Conservation (phyloP, 1,140 invertebrate genomes). For the Drosophila suzukii region DNA sequence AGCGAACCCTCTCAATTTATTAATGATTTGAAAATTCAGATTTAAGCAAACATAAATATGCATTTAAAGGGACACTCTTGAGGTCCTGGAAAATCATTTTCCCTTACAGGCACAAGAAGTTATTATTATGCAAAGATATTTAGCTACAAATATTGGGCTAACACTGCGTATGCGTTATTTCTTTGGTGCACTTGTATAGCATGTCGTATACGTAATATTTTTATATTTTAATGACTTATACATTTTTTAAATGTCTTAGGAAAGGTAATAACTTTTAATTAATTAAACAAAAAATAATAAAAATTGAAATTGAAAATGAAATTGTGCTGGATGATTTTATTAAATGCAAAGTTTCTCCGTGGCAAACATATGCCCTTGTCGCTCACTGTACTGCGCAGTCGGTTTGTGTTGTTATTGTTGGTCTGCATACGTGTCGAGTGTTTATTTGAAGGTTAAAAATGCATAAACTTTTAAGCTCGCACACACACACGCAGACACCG, state of each 20-base stretch:
- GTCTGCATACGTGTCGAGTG: slow-evolving; percentile 53
- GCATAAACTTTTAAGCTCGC: slow-evolving; percentile 60
- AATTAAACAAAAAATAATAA: not conserved
- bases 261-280: no score
- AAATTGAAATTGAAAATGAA: not conserved
- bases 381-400: slow-evolving; percentile 16
- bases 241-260: no score
- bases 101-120: not conserved
- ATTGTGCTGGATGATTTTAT: not conserved
- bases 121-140: not conserved
- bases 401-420: slow-evolving; percentile 41
- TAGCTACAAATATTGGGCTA: not conserved
- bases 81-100: not conserved
- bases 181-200: no score
- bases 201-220: not conserved
- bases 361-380: slow-evolving; percentile 1
- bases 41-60: slow-evolving; percentile 2
- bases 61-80: not conserved
- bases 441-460: slow-evolving; percentile 75
- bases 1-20: not conserved
- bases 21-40: slow-evolving; percentile 8
- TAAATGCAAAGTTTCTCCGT: not conserved
- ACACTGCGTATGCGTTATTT: not conserved
- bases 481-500: slow-evolving; percentile 21
- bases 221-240: not conserved